Evolutionary conservation across 2,113 vertebrate genomes (phyloP), one percentile per base, ranked within the genome.

Genomic region (Petromus typicus): DNA sequence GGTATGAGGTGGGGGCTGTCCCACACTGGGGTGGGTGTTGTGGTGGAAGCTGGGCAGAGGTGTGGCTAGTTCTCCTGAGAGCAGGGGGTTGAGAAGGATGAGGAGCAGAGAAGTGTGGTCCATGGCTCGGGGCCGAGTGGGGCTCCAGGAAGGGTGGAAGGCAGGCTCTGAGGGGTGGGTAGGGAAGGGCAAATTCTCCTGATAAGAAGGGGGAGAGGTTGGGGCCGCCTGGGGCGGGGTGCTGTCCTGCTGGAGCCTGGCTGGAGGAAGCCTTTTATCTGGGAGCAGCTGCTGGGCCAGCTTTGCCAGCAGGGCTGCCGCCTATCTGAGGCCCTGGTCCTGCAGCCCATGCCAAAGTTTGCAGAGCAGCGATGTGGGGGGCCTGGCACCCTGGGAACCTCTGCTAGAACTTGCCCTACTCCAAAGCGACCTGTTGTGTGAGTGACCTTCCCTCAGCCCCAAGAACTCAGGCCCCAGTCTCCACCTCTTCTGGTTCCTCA

Each of bases 181-280:
- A 6, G 43, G 63, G 83, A 81, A 94, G 63, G 85, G 40, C 88
- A 79, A 67, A 80, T 93, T 96, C 90, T 93, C 75, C 56, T 54
- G 94, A 95, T 96, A 95, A 84, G 93, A 27, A 30, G 40, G 57
- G 25, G 66, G 67, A 91, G 76, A 45, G 85, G 48, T 32, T 13
- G 30, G 69, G 56, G 56, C 43, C 4, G 48, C 78, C 67, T 71
- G 17, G 86, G 93, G 93, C 0, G 20, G 66, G 64, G 37, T 34
- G 54, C 59, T 27, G 7, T 30, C 18, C 25, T 23, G 3, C 75
- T n/a, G 32, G 10, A 32, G 30, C 1, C 2, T 14, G 22, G 30
- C 30, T 32, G 45, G 45, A 13, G 7, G 27, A 17, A 75, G 76
- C 9, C 69, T 48, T 27, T 94, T 96, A 90, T 95, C 92, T 76